Evolutionary conservation across 2,113 vertebrate species (phyloP).

Genomic region (Atlantisia rogersi): DNA sequence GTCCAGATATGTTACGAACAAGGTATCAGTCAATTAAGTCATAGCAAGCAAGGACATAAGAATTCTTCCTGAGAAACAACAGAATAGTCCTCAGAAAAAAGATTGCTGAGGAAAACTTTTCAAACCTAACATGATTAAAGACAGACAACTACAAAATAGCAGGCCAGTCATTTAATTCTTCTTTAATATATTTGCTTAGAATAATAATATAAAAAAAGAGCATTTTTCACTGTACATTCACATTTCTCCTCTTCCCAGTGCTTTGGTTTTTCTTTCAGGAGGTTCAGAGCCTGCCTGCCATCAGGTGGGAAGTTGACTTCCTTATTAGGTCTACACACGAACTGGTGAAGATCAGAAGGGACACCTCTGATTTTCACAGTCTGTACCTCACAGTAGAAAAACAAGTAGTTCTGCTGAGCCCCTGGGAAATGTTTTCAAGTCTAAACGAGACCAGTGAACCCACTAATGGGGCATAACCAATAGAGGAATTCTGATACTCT

Average conservation of each 20-base stretch:
- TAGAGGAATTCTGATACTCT: neutral
- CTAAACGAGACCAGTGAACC: neutral
- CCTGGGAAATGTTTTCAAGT: neutral
- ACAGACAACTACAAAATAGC: neutral
- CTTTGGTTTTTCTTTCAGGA: neutral
- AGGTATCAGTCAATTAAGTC: neutral
- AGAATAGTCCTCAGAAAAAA: neutral
- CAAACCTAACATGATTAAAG: neutral
- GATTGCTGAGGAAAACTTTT: neutral
- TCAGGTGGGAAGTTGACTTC: neutral
- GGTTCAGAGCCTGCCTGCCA: neutral
- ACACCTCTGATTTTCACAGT: neutral
- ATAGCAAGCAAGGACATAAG: neutral
- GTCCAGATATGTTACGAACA: accelerated
- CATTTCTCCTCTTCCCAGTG: neutral
- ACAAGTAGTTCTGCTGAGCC: neutral
- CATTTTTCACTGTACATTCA: neutral
- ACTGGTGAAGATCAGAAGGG: neutral
- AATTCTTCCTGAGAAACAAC: neutral
- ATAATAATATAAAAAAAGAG: neutral
- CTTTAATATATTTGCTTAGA: constrained; percentile 45
- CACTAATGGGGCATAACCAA: neutral
- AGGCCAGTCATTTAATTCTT: neutral
- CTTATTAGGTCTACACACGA: neutral
- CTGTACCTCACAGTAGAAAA: neutral